Base-by-base conservation (phyloP, 1,140 invertebrate species). In the Ceratosolen solmsi region DNA sequence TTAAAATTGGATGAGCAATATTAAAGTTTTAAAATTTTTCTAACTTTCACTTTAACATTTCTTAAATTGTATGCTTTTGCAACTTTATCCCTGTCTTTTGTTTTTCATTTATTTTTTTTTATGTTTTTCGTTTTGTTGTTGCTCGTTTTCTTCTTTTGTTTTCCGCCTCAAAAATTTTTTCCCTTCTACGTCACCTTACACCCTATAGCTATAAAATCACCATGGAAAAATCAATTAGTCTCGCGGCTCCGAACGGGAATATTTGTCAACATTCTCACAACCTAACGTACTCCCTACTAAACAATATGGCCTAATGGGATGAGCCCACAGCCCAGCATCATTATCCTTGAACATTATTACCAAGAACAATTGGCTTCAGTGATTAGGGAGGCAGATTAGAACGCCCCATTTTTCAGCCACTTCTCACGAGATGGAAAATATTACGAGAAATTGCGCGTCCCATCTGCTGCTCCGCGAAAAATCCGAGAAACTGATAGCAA, bases 401-500 rank as follows among this genome's bases (percentile, higher is more conserved):
- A 41, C 22, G 15, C 15, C 0, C 22, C 4, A 4, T 11, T 20
- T 33, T 27, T 20, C 2, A 27, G 15, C 15, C 27, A 15, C 46
- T 56, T 38, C 46, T 9, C 13, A 5, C n/a, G 3, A 49, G 30
- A 56, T 15, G 22, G 51, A 74, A 58, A 38, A n/a, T n/a, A 38
- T 13, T 30, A 38, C 17, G 70, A 25, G 33, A 71, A 80, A 74
- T 63, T 60, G n/a, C 36, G 20, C 38, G 41, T 63, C 27, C 27
- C 74, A 22, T 36, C 38, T 49, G 0, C 15, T 11, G 17, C 20
- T 2, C 38, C 27, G 79, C 79, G 49, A 77, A 82, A 77, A 77
- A 78, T 78, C 58, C 41, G 68, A 72, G 75, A 82, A 82, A 82
- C 68, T 78, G 74, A 78, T 78, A 78, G 74, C 68, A 73, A 78